Evolutionary conservation across 2,797 vertebrate species (phyloP).

Genomic region (Megalops cyprinoides): DNA sequence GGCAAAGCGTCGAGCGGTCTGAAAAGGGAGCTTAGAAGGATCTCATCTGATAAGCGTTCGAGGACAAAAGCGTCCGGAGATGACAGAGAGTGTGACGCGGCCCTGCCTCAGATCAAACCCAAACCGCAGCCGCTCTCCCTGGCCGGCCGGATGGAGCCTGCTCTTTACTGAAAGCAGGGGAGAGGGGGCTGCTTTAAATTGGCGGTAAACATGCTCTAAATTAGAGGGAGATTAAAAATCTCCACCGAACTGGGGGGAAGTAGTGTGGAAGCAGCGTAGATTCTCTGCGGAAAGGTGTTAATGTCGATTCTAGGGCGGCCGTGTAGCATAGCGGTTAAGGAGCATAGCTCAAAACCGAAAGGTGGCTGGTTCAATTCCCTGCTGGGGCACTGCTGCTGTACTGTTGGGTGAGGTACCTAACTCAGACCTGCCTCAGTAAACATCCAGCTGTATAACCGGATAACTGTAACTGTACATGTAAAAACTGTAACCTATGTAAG

Average conservation of each 20-base stretch:
- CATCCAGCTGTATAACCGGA: no score
- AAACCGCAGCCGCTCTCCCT: constrained; percentile 52
- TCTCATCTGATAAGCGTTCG: constrained; percentile 64
- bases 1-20: constrained; percentile 39
- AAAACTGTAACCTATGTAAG: no score
- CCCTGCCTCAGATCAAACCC: constrained; percentile 58
- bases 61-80: constrained; percentile 56
- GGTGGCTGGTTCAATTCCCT: no score
- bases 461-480: no score
- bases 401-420: no score
- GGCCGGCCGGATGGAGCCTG: constrained; percentile 62
- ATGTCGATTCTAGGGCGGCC: constrained; percentile 70
- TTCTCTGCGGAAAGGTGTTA: constrained; percentile 65
- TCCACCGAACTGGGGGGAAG: constrained; percentile 62
- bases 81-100: constrained; percentile 59
- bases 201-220: constrained; percentile 69
- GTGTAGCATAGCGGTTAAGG: constrained; percentile 66
- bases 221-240: constrained; percentile 72
- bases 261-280: no score
- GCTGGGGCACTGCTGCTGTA: no score
- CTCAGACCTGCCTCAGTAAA: no score
- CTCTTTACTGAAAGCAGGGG: constrained; percentile 70
- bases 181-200: constrained; percentile 71
- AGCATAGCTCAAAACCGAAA: no score
- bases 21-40: constrained; percentile 41